Evolutionary conservation across 1,140 invertebrate species (phyloP), one percentile per base, ranked within the genome.

Genomic region (Teleopsis dalmanni): DNA sequence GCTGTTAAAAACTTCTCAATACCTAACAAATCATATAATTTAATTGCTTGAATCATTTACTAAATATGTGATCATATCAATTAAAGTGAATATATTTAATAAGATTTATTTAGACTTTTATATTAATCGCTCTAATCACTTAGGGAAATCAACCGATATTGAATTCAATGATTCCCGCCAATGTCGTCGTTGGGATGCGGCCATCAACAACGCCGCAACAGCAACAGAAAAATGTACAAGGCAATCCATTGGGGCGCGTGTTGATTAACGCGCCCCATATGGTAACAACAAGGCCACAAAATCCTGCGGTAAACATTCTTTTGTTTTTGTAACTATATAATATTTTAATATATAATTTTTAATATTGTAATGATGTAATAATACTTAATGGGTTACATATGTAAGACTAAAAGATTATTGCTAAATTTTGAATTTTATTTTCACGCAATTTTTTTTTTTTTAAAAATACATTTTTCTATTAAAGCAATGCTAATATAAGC

Each of bases 131-230:
- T 37, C 14, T 18, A 34, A 25, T 34, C 31, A 1, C 22, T 5
- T 26, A 70, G 67, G 55, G 57, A 45, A 65, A 62, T 45, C 68
- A 70, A 43, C 62, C 60, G 38, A 50, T 66, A 48, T 51, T 70
- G 10, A 60, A 74, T 65, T 73, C 78, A 46, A 78, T 83, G 60
- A 73, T 86, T 47, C 80, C 79, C 42, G 79, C 81, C 51, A 87
- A 87, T 75, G 84, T 92, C 54, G 87, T 93, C 63, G 76, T 93
- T 42, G 91, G 91, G 75, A 82, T 90, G 74, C 76, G 87, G 53
- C 81, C 84, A 26, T 80, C 75, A 43, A 76, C 82, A 35, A 81
- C 84, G 19, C 70, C 77, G 47, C 78, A 80, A 48, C 74, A 79
- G n/a, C 78, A 78, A 48, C 83, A 85, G 60, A 90, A 89, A 65